Evolutionary conservation across 1,140 invertebrate species (phyloP).

Genomic region (Aphaenogaster floridana): DNA sequence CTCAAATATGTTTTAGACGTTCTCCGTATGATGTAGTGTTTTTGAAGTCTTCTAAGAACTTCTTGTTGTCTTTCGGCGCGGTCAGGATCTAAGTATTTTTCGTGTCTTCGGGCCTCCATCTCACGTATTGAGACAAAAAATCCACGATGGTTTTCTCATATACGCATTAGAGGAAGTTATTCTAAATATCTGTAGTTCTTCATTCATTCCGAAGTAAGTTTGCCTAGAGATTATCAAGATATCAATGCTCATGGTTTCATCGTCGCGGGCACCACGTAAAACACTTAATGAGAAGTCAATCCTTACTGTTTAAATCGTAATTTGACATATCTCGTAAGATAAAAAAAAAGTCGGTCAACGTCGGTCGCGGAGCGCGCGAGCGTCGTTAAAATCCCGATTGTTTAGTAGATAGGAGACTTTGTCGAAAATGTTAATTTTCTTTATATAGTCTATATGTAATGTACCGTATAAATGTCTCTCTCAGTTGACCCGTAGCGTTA

Average conservation of each 20-base stretch:
- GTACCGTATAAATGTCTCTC: slow-evolving; percentile 24
- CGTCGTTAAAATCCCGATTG: slow-evolving; percentile 46
- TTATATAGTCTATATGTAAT: slow-evolving; percentile 65
- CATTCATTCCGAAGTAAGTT: slow-evolving; percentile 37
- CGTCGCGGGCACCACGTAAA: slow-evolving; percentile 22
- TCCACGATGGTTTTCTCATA: slow-evolving; percentile 14
- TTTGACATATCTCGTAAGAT: slow-evolving; percentile 50
- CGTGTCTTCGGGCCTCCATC: slow-evolving; percentile 3
- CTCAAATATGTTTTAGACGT: background rate
- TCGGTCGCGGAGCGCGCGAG: background rate
- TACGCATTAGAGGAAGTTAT: slow-evolving; percentile 12
- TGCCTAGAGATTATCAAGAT: slow-evolving; percentile 36
- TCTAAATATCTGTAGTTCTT: slow-evolving; percentile 41
- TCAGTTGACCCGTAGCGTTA: slow-evolving; percentile 44
- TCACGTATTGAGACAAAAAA: slow-evolving; percentile 9
- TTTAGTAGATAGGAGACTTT: slow-evolving; percentile 44
- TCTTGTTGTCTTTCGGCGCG: slow-evolving; percentile 26
- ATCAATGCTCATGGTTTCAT: slow-evolving; percentile 26
- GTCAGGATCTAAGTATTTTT: slow-evolving; percentile 11
- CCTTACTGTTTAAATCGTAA: slow-evolving; percentile 49
- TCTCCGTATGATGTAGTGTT: background rate
- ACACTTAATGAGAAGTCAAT: slow-evolving; percentile 56
- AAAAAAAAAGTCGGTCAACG: background rate
- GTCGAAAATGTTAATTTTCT: slow-evolving; percentile 64
- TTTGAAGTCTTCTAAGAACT: background rate